phyloP scores from a whole-genome alignment of 1,140 invertebrate species.

The Meteorus sp. region DNA sequence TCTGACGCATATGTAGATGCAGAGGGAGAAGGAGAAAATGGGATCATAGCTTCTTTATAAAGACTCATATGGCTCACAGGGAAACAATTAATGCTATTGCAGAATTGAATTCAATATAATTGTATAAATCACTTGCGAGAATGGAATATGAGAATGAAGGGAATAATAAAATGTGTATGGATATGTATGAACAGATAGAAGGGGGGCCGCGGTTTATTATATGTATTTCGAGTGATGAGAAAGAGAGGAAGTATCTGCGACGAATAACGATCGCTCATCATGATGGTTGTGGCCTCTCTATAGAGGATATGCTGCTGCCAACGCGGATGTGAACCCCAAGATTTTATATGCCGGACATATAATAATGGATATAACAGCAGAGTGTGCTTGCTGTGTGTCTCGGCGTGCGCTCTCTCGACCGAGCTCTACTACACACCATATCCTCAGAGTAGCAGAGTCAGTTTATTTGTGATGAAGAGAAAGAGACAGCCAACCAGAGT shows the following conservation, averaged over 20 bases:
- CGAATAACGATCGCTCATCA: conserved; percentile 21
- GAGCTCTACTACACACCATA: no score
- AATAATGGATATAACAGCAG: conserved; percentile 33
- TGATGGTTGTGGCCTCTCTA: conserved; percentile 22
- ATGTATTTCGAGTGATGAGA: background rate
- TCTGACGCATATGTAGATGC: no score
- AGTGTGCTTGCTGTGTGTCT: no score
- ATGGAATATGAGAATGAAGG: background rate
- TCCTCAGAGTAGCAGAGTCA: no score
- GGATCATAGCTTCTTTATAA: background rate
- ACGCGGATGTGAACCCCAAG: conserved; percentile 31
- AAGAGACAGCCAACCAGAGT: no score
- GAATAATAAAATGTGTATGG: background rate
- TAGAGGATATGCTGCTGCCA: conserved; percentile 9
- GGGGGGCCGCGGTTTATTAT: no score
- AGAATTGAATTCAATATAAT: conserved; percentile 18
- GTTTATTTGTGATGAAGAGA: conserved; percentile 37
- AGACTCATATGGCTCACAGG: conserved; percentile 4
- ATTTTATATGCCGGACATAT: conserved; percentile 34
- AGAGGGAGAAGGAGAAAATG: no score
- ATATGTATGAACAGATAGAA: background rate
- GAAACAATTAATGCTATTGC: conserved; percentile 16
- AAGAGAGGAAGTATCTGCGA: conserved; percentile 15
- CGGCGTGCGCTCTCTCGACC: conserved; percentile 7
- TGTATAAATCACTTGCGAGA: conserved; percentile 2